Percentiles rank a stretch among this genome's conserved stretches.
phyloP scores from a whole-genome alignment of 2,888 invertebrate species.

The Eumerus sabulonum region DNA sequence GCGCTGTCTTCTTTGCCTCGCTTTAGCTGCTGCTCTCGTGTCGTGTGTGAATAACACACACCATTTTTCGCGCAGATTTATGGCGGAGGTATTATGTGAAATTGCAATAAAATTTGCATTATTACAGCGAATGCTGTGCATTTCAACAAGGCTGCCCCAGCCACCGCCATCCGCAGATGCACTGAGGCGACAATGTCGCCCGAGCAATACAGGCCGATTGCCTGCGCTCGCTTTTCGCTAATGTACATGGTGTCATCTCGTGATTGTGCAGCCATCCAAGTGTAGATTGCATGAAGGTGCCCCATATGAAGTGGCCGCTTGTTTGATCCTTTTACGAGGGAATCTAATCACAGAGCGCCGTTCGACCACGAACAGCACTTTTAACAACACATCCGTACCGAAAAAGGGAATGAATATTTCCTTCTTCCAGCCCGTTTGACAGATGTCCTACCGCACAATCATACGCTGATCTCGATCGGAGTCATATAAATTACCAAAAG shows the following conservation, averaged over 20 bases:
- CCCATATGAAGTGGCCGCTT: too few relatives aligned
- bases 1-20: conserved; percentile 32
- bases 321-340: background rate
- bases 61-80: conserved; percentile 67
- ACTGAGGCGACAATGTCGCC: conserved; percentile 1
- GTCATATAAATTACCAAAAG: conserved; percentile 45
- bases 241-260: conserved; percentile 63
- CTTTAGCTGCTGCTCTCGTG: conserved; percentile 47
- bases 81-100: conserved; percentile 63
- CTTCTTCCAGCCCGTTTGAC: conserved; percentile 23
- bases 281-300: too few relatives aligned
- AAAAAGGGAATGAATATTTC: background rate
- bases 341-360: background rate
- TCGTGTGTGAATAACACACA: conserved; percentile 67
- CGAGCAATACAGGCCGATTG: conserved; percentile 42
- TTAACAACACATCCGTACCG: background rate
- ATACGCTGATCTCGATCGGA: conserved; percentile 26
- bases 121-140: conserved; percentile 66
- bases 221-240: conserved; percentile 44
- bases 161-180: too few relatives aligned
- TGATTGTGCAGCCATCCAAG: conserved; percentile 27
- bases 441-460: conserved; percentile 21
- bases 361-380: background rate
- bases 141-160: conserved; percentile 58
- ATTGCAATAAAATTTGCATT: conserved; percentile 69